A percentile compares a stretch with the other conserved stretches of the same genome.
Conservation (phyloP, 2,888 invertebrate genomes). For the Isoperla grammatica region DNA sequence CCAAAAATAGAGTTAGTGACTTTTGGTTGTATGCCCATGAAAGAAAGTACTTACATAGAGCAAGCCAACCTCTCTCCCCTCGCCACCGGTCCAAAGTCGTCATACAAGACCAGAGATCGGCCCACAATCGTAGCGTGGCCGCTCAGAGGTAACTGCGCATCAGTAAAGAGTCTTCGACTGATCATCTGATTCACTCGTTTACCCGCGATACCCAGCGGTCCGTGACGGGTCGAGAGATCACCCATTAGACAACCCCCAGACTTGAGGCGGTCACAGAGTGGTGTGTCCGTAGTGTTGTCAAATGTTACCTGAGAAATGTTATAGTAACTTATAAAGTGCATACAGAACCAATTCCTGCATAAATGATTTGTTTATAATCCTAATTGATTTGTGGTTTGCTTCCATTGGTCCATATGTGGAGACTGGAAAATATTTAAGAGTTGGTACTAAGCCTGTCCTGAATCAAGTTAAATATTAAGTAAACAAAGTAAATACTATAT, state of each 20-base stretch:
- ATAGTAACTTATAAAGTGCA: not conserved
- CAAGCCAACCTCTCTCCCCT: slow-evolving; percentile 86
- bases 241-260: slow-evolving; percentile 66
- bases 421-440: too few relatives aligned
- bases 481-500: too few relatives aligned
- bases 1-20: too few relatives aligned
- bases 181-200: slow-evolving; percentile 59
- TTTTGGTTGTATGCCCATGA: too few relatives aligned
- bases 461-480: too few relatives aligned
- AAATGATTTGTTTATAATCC: too few relatives aligned
- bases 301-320: slow-evolving; percentile 48
- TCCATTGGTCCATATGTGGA: too few relatives aligned
- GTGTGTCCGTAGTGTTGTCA: slow-evolving; percentile 53
- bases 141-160: slow-evolving; percentile 53
- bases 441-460: too few relatives aligned
- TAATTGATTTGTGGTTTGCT: too few relatives aligned
- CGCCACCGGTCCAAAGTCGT: slow-evolving; percentile 81
- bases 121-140: slow-evolving; percentile 71
- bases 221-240: slow-evolving; percentile 68
- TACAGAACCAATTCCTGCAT: too few relatives aligned
- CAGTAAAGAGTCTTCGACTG: slow-evolving; percentile 73
- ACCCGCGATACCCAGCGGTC: slow-evolving; percentile 68
- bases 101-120: slow-evolving; percentile 79
- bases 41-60: slow-evolving; percentile 70
- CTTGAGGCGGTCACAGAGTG: slow-evolving; percentile 52